Percentiles rank a stretch among this genome's conserved stretches.
Evolutionary conservation across 2,113 vertebrate species (phyloP).

Genomic region (Atractosteus spatula): DNA sequence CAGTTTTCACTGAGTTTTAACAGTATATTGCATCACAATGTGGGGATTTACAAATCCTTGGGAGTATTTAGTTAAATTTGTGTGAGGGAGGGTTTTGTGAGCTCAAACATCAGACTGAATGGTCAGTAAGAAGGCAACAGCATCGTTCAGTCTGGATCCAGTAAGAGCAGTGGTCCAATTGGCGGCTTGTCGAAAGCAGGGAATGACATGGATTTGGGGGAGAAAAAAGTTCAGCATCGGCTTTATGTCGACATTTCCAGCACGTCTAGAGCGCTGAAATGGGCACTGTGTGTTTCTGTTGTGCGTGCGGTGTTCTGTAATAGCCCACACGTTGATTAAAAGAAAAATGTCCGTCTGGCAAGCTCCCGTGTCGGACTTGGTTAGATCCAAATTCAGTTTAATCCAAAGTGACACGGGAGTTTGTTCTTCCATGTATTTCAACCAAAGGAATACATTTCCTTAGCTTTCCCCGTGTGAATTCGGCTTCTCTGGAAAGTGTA

Average conservation of each 20-base stretch:
- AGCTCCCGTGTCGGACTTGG: background rate
- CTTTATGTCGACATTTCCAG: slow-evolving; percentile 2
- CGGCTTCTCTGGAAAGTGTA: background rate
- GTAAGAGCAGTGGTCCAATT: slow-evolving; percentile 14
- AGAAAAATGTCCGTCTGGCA: background rate
- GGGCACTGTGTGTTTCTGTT: slow-evolving; percentile 7
- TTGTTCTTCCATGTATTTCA: slow-evolving; percentile 12
- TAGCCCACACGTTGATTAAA: slow-evolving; percentile 10
- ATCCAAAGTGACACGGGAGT: slow-evolving; percentile 7
- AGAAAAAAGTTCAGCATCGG: background rate
- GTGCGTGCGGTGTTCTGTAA: slow-evolving; percentile 7
- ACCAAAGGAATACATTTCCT: background rate
- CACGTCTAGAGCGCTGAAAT: background rate
- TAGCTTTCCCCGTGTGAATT: slow-evolving; percentile 3
- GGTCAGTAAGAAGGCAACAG: slow-evolving; percentile 19
- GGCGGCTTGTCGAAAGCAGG: slow-evolving; percentile 16
- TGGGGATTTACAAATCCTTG: slow-evolving; percentile 35
- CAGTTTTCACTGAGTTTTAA: slow-evolving; percentile 50
- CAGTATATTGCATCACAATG: slow-evolving; percentile 37
- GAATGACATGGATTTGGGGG: background rate
- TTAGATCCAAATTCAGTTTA: slow-evolving; percentile 6
- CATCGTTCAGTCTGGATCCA: slow-evolving; percentile 27
- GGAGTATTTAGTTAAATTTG: slow-evolving; percentile 13
- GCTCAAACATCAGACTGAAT: slow-evolving; percentile 46
- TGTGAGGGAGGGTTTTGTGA: slow-evolving; percentile 25